These are phyloP conservation scores for Elephantulus edwardii DNA, from an alignment of 2,113 vertebrate genomes.

Conservation along the genomic window DNA sequence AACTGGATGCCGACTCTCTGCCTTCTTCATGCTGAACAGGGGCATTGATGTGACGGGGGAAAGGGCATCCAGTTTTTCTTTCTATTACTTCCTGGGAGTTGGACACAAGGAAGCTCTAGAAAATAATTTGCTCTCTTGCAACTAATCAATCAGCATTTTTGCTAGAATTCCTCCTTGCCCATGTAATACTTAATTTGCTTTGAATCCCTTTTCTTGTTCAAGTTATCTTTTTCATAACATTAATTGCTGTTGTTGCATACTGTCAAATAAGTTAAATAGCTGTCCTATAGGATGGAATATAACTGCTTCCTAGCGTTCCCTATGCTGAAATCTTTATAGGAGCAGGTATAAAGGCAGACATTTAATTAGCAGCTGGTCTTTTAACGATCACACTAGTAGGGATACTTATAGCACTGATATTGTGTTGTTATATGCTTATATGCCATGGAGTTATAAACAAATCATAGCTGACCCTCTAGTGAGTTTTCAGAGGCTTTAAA, in stretches of 20 bases:
- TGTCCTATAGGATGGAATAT: not conserved
- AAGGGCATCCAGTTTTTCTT: too few relatives aligned
- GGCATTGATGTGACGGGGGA: too few relatives aligned
- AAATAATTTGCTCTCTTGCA: not conserved
- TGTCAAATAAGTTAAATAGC: not conserved
- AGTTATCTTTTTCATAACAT: not conserved
- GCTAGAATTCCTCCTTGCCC: not conserved
- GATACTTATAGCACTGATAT: not conserved
- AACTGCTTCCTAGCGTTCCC: not conserved
- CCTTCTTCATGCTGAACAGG: too few relatives aligned
- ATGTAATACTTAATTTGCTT: not conserved
- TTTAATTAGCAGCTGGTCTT: not conserved
- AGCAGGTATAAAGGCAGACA: too few relatives aligned
- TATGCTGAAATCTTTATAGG: not conserved
- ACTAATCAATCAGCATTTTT: not conserved
- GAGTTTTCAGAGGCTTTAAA: too few relatives aligned
- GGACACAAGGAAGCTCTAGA: not conserved
- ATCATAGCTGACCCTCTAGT: too few relatives aligned
- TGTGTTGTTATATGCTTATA: too few relatives aligned
- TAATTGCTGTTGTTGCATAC: not conserved
- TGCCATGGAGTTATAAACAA: too few relatives aligned
- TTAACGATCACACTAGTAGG: not conserved
- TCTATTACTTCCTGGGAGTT: not conserved
- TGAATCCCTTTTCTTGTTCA: not conserved
- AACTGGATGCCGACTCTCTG: too few relatives aligned